Evolutionary conservation across 2,888 invertebrate genomes (phyloP).

Genomic region (Pachliopta kotzebuea): DNA sequence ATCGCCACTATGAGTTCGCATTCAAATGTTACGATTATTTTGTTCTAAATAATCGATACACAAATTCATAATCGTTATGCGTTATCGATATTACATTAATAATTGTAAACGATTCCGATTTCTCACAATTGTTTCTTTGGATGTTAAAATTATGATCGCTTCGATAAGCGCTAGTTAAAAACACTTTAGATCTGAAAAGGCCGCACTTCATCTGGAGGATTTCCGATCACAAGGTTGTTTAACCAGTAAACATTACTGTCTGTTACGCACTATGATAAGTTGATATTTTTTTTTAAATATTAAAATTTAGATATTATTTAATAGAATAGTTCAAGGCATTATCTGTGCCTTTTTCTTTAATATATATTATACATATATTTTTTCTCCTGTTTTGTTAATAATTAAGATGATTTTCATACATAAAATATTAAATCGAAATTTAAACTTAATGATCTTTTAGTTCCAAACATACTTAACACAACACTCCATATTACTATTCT

Average conservation of each 20-base stretch:
- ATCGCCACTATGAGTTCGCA: constrained; percentile 10
- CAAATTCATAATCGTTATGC: constrained; percentile 28
- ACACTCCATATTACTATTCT: too few relatives aligned
- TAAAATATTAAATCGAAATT: too few relatives aligned
- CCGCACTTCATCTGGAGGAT: constrained; percentile 22
- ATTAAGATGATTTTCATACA: too few relatives aligned
- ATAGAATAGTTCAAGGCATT: too few relatives aligned
- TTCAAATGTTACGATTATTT: constrained; percentile 28
- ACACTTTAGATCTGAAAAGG: constrained; percentile 31
- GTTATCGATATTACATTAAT: constrained; percentile 21
- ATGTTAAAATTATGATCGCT: constrained; percentile 28
- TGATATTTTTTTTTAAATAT: too few relatives aligned
- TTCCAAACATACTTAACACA: too few relatives aligned
- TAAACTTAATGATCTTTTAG: too few relatives aligned
- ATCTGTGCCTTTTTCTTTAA: too few relatives aligned
- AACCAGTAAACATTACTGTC: constrained; percentile 8
- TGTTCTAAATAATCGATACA: constrained; percentile 30
- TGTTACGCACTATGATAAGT: constrained; percentile 22
- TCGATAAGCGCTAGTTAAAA: constrained; percentile 32
- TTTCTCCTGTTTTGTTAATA: too few relatives aligned
- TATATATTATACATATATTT: too few relatives aligned
- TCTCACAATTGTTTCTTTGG: constrained; percentile 42
- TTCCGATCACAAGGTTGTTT: constrained; percentile 9
- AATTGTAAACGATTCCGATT: constrained; percentile 30
- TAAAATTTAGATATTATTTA: too few relatives aligned